Evolutionary conservation across 2,113 vertebrate genomes (phyloP).

Genomic region (Halichoerus grypus): DNA sequence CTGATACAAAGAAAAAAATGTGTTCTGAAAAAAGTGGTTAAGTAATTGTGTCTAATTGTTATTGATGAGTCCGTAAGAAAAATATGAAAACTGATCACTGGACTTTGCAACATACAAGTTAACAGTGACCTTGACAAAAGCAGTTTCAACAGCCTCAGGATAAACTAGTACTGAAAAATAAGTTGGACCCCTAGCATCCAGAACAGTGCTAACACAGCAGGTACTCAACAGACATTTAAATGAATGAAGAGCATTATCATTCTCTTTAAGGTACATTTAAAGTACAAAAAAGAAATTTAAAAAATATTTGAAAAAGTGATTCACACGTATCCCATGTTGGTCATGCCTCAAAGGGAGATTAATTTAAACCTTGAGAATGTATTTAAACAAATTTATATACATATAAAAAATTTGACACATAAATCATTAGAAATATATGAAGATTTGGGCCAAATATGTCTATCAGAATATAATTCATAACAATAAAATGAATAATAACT

Average conservation of each 20-base stretch:
- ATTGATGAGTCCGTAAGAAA: neutral
- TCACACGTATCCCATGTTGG: neutral
- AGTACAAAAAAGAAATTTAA: neutral
- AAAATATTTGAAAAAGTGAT: neutral
- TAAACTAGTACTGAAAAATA: neutral
- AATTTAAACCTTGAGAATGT: neutral
- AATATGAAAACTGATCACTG: neutral
- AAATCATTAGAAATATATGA: conserved; percentile 6
- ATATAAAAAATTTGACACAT: neutral
- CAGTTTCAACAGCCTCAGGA: neutral
- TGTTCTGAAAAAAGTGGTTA: neutral
- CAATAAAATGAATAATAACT: neutral
- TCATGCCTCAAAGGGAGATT: neutral
- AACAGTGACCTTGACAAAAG: neutral
- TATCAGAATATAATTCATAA: neutral
- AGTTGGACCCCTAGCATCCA: neutral
- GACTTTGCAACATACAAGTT: neutral
- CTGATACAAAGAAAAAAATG: neutral
- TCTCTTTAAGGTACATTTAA: neutral
- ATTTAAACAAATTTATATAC: conserved; percentile 10
- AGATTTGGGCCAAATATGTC: neutral
- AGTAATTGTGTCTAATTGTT: neutral
- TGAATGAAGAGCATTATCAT: neutral
- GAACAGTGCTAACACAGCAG: neutral
- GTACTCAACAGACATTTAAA: neutral